Evolutionary conservation across 2,888 invertebrate species (phyloP).

Genomic region (Seira ritae): DNA sequence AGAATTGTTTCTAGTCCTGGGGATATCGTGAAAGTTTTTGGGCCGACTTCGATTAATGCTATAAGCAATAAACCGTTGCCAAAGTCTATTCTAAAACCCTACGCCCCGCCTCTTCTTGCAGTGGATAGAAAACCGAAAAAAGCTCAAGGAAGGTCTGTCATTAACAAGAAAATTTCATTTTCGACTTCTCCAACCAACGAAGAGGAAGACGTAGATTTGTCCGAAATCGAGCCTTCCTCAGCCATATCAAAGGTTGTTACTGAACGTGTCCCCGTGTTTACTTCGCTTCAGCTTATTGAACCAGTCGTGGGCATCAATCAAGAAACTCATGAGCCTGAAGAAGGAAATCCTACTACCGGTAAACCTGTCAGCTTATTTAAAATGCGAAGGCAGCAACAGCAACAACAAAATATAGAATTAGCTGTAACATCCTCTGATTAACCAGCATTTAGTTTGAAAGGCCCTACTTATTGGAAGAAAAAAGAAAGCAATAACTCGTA

Average conservation of each 20-base stretch:
- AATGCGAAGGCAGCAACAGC: conserved; percentile 50
- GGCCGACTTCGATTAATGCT: conserved; percentile 58
- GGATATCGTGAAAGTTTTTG: conserved; percentile 64
- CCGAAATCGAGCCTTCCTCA: conserved; percentile 4
- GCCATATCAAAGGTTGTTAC: conserved; percentile 50
- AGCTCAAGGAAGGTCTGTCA: conserved; percentile 34
- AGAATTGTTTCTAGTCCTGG: conserved; percentile 61
- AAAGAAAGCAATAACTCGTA: too few relatives aligned
- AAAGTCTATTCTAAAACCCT: conserved; percentile 62
- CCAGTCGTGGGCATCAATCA: neutral
- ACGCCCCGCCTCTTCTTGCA: conserved; percentile 35
- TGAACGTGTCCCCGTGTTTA: conserved; percentile 50
- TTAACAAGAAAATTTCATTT: conserved; percentile 27
- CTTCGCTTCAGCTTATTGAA: conserved; percentile 34
- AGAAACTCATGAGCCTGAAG: neutral
- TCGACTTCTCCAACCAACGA: conserved; percentile 24
- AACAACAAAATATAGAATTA: conserved; percentile 12
- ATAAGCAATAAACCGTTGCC: conserved; percentile 54
- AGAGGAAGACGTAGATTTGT: conserved; percentile 25
- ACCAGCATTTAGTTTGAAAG: too few relatives aligned
- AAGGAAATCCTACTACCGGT: neutral
- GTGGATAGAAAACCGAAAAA: conserved; percentile 33
- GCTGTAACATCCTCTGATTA: conserved; percentile 37
- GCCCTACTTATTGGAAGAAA: too few relatives aligned
- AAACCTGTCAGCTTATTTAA: conserved; percentile 57